Base-by-base conservation (phyloP, 1,140 invertebrate species). In the Drosophila sproati region DNA sequence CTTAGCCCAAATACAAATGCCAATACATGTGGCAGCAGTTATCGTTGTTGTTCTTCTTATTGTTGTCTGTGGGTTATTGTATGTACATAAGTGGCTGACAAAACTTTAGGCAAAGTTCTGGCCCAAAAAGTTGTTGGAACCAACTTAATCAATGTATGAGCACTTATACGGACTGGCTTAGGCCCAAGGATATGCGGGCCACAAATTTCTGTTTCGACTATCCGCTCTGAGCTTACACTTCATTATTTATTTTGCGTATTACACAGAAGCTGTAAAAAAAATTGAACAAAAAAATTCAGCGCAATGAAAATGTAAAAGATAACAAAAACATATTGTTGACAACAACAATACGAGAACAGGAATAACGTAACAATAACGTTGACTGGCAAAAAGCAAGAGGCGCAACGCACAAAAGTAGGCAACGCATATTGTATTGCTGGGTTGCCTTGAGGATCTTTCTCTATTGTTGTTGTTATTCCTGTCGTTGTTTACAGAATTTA, bases 231-330 rank as follows among this genome's bases (percentile, higher is more conserved):
- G 78, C 78, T 77, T 77, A 64, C 78, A 80, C 68, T 89, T 89
- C 83, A 88, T 88, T 88, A 88, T 88, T 88, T 88, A 88, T 80
- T 78, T 71, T 70, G 52, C 62, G 47, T 66, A 62, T 12, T 31
- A 51, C 61, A 41, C 52, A 28, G 20, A 66, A 52, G 34, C 12
- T 29, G 8, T n/a, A 51, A 12, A 61, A 28, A 39, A 61, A 41
- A 50, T 28, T 1, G 43, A 57, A 34, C 45, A 48, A 48, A 70
- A 45, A 51, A 59, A 63, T 55, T 61, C 48, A 61, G 51, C 64
- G 56, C 69, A 80, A 85, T 83, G 83, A 89, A 88, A 88, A 85
- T 85, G 85, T 88, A 75, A 89, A 88, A 89, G 85, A 88, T 88
- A 89, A 85, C 81, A 73, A 63, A 78, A 88, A 89, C 83, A 89